phyloP scores from a whole-genome alignment of 2,797 vertebrate genomes.

The Ambastaia sidthimunki region DNA sequence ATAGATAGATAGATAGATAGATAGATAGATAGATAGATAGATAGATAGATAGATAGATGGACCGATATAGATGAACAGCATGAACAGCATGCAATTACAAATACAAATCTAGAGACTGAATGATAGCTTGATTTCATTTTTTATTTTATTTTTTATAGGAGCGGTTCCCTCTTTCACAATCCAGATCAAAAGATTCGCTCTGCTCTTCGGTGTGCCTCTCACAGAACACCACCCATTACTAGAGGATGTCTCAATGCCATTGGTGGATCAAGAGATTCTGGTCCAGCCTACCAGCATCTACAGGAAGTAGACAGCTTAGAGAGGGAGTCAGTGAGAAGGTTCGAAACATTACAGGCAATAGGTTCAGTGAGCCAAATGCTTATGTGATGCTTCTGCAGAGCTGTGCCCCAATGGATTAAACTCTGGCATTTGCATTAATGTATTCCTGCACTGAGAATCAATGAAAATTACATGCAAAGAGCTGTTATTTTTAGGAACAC shows the following conservation, averaged over 20 bases:
- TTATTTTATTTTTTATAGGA: conserved; percentile 57
- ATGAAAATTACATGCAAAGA: conserved; percentile 14
- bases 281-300: conserved; percentile 79
- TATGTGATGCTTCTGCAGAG: conserved; percentile 2
- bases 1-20: too few relatives aligned
- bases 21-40: too few relatives aligned
- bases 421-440: not conserved
- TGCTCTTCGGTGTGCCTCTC: conserved; percentile 66
- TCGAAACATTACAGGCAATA: conserved; percentile 9
- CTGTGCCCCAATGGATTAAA: conserved; percentile 8
- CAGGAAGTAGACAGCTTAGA: conserved; percentile 75
- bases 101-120: not conserved
- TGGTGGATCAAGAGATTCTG: conserved; percentile 74
- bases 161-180: conserved; percentile 66
- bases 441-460: not conserved
- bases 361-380: conserved; percentile 18
- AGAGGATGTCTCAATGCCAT: conserved; percentile 73
- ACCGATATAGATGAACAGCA: not conserved
- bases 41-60: too few relatives aligned
- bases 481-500: not conserved
- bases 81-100: not conserved
- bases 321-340: conserved; percentile 71
- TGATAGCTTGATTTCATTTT: not conserved
- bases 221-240: conserved; percentile 71
- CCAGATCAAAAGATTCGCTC: conserved; percentile 65